These are phyloP conservation scores for Chloebia gouldiae DNA, from an alignment of 2,113 vertebrate genomes.

Conservation along the genomic window DNA sequence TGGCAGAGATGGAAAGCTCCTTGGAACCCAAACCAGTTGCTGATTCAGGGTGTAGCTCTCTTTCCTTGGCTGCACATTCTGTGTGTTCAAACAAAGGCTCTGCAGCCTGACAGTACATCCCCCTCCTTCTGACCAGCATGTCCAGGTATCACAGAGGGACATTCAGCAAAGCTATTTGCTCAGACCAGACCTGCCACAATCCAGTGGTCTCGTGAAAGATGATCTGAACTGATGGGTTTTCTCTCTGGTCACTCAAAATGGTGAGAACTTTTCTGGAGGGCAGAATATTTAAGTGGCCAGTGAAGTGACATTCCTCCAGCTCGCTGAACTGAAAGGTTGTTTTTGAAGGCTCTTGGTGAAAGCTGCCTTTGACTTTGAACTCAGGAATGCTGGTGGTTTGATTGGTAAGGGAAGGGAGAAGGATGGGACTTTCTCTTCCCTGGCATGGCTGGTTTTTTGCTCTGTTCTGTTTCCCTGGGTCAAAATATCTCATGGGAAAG, in stretches of 20 bases:
- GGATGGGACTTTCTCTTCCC: neutral
- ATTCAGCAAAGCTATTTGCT: neutral
- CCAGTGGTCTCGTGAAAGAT: neutral
- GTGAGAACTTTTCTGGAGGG: neutral
- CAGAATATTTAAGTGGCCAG: neutral
- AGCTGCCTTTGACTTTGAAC: slow-evolving; percentile 23
- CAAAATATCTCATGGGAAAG: neutral
- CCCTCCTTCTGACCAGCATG: neutral
- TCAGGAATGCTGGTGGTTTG: neutral
- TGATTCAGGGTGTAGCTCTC: neutral
- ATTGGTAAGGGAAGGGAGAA: neutral
- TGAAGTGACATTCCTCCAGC: slow-evolving; percentile 2
- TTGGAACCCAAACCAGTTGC: neutral
- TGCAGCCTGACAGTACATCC: neutral
- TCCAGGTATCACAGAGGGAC: neutral
- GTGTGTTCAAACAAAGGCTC: neutral
- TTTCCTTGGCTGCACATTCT: neutral
- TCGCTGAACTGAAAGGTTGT: neutral
- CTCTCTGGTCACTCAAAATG: neutral
- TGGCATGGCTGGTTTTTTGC: neutral
- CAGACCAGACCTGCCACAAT: neutral
- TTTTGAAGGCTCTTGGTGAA: neutral
- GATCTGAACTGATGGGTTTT: neutral
- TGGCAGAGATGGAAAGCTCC: neutral
- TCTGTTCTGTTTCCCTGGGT: neutral